Base-by-base conservation (phyloP, 2,113 vertebrate species). In the Glaucomys volans region DNA sequence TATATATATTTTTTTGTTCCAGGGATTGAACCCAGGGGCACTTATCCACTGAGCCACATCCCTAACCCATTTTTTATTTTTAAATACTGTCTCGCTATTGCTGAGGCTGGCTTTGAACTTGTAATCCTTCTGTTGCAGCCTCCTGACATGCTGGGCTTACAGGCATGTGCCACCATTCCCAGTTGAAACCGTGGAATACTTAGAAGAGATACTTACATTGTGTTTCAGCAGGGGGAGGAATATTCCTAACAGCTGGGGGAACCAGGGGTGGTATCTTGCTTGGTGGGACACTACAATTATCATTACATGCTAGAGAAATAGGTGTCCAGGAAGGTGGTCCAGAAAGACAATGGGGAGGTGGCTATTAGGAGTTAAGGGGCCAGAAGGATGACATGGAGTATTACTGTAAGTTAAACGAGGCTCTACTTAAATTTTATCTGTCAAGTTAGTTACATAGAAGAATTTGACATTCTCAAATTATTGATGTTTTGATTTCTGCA, bases 381-480 rank as follows among this genome's bases (percentile, higher is more conserved):
- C 13, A 5, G 22, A 14, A 47, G 11, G 66, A 59, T 66, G 50
- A 64, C 18, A 17, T 13, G 12, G 35, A 57, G 32, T 30, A 3
- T 87, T 35, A 4, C 84, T 42, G 6, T 7, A 44, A 62, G 28
- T 94, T 71, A 64, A 86, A 3, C 64, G 76, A 66, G 9, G 16
- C n/a, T 86, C 69, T 0, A 22, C 14, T 87, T 74, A 24, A 35
- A 28, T 42, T 54, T 67, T n/a, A 22, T 18, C 81, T 83, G n/a
- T 94, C 26, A 75, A 7, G 7, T 8, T 85, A 8, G 22, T 67
- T 92, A 84, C 8, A 30, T 37, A 81, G 42, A 87, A 95, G 54
- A 83, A 77, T 87, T 72, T 76, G 52, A 93, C 20, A 47, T 87
- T 85, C 74, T 64, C 50, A 69, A 75, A 30, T 89, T 75, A 93